A percentile compares a stretch with the other conserved stretches of the same genome.
Conservation (phyloP, 2,113 vertebrate genomes). For the Laticauda colubrina region DNA sequence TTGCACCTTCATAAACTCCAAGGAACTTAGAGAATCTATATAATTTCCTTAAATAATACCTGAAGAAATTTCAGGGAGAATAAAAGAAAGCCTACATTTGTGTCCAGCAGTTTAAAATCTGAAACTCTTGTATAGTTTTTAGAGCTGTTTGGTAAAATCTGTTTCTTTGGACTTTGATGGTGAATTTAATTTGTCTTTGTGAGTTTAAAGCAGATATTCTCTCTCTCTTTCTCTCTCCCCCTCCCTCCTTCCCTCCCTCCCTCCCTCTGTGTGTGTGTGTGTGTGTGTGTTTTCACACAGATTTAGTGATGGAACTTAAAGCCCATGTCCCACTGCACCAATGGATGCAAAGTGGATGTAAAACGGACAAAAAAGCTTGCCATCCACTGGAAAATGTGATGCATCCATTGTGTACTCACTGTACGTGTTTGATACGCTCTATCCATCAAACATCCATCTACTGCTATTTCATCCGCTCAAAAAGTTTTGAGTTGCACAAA, state of each 20-base stretch:
- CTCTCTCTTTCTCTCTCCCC: too few relatives aligned
- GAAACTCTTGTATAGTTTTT: not conserved
- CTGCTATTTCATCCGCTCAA: too few relatives aligned
- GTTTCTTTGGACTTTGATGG: slow-evolving; percentile 7
- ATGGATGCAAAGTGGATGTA: too few relatives aligned
- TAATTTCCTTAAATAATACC: not conserved
- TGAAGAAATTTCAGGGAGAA: not conserved
- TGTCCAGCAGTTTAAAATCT: slow-evolving; percentile 7
- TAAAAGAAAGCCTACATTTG: not conserved
- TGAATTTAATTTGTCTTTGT: not conserved
- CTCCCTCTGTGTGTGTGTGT: too few relatives aligned
- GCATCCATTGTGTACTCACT: too few relatives aligned
- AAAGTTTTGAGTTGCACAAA: too few relatives aligned
- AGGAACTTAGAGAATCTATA: not conserved
- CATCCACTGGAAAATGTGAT: too few relatives aligned
- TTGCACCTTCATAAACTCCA: not conserved
- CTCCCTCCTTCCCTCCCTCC: too few relatives aligned
- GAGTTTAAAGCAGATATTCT: not conserved
- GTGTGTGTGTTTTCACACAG: not conserved
- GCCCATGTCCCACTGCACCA: too few relatives aligned
- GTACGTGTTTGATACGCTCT: too few relatives aligned
- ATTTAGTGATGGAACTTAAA: not conserved
- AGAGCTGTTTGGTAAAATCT: not conserved
- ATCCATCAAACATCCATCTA: too few relatives aligned
- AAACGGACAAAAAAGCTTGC: too few relatives aligned